Base-by-base conservation (phyloP, 2,113 vertebrate species). In the Chloebia gouldiae region DNA sequence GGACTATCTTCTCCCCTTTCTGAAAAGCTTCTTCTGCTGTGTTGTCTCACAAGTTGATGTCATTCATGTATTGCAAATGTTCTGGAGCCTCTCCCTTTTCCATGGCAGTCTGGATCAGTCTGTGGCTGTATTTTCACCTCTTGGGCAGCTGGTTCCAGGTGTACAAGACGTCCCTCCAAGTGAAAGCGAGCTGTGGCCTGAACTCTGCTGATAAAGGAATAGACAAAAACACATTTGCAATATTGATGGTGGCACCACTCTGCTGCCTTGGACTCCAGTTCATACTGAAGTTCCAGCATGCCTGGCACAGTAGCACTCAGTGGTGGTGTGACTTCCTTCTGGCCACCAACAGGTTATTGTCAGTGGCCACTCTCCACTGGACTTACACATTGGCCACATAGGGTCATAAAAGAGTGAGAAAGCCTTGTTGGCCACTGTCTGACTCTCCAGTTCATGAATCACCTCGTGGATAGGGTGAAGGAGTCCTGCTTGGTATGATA, bases 261-360 rank as follows among this genome's bases (percentile, higher is more conserved):
- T 6, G 1, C 35, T 75, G 19, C 5, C 30, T 6, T 49, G 28
- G 19, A 8, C 50, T 75, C 23, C n/a, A 40, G n/a, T 15, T 28
- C 5, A 4, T 15, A 20, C 22, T 83, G 17, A 63, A 72, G 27
- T 14, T 45, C 66, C 47, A 51, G 1, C 37, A 51, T 2, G 2
- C 4, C 22, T 0, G 0, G 49, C 21, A 83, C 22, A 22, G 33
- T 22, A 72, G 14, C 2, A 0, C 4, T 54, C 14, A 11, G 49
- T 11, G 39, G 13, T 21, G 17, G 4, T 15, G 11, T 37, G 57
- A 72, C 27, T 39, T 63, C 9, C 1, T 63, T 45, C 47, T 44
- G 16, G 13, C 33, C 17, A 16, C 15, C 7, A 3, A 6, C 1
- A 50, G 31, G 10, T 11, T 4, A 10, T 2, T 44, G 37, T 25